A percentile compares a stretch with the other conserved stretches of the same genome.
Conservation (phyloP, 2,113 vertebrate genomes). For the Apodemus speciosus region DNA sequence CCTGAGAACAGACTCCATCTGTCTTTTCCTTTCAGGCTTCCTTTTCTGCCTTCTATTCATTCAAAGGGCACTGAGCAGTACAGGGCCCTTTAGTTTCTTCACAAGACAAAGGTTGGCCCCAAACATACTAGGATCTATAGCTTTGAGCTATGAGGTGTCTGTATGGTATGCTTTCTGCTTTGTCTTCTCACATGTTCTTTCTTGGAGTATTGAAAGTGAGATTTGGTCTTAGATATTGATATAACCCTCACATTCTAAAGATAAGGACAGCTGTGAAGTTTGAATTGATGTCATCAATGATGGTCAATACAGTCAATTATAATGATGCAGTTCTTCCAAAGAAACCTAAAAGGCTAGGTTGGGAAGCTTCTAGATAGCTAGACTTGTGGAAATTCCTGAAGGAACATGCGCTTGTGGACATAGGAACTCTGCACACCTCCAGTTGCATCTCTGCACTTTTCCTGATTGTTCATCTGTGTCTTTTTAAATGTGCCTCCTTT, state of each 20-base stretch:
- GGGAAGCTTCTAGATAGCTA: not conserved
- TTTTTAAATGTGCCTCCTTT: not conserved
- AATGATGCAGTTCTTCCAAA: not conserved
- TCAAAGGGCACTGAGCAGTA: not conserved
- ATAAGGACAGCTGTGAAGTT: not conserved
- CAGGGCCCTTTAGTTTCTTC: not conserved
- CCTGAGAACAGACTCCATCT: conserved; percentile 51
- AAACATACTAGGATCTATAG: not conserved
- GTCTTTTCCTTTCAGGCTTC: not conserved
- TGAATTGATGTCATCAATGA: not conserved
- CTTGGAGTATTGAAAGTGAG: conserved; percentile 22
- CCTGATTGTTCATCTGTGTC: not conserved
- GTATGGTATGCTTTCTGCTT: not conserved
- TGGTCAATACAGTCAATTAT: not conserved
- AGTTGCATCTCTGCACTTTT: not conserved
- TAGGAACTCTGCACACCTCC: not conserved
- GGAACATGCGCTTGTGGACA: not conserved
- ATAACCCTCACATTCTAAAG: conserved; percentile 18
- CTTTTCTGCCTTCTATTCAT: conserved; percentile 40
- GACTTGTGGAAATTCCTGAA: not conserved
- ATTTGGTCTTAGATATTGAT: not conserved
- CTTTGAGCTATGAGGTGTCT: not conserved
- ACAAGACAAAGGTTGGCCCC: not conserved
- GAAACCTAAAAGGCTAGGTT: not conserved
- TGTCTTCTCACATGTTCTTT: conserved; percentile 34